A percentile compares a stretch with the other conserved stretches of the same genome.
Evolutionary conservation across 2,797 vertebrate genomes (phyloP).

Genomic region (Myripristis jacobus): DNA sequence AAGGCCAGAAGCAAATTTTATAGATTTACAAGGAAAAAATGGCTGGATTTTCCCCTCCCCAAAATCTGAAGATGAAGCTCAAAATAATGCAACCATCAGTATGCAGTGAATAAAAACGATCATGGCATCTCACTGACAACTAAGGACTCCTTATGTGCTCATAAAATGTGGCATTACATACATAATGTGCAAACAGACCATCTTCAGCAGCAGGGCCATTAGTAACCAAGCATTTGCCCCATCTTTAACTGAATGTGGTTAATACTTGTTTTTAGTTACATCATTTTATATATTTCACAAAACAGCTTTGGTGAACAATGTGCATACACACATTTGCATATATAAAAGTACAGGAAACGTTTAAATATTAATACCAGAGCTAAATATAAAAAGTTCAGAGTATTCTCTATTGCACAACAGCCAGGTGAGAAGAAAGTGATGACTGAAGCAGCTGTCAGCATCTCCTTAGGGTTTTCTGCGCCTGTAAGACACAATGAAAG

Average conservation of each 20-base stretch:
- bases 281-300: constrained; percentile 67
- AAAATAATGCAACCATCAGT: constrained; percentile 4
- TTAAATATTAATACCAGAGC: constrained; percentile 71
- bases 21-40: constrained; percentile 27
- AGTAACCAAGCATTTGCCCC: constrained; percentile 10
- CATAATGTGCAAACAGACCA: constrained; percentile 39
- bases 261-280: constrained; percentile 43
- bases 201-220: constrained; percentile 25
- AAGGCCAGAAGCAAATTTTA: constrained; percentile 23
- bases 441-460: constrained; percentile 28
- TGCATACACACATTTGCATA: constrained; percentile 54
- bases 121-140: constrained; percentile 6
- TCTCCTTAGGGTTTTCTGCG: constrained; percentile 91
- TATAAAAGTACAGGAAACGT: constrained; percentile 64
- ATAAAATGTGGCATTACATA: constrained; percentile 36
- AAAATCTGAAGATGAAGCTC: constrained; percentile 23
- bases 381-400: constrained; percentile 62
- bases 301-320: constrained; percentile 73
- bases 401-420: constrained; percentile 80
- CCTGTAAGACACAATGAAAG: constrained; percentile 74
- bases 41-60: no score
- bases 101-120: background rate
- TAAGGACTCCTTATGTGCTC: constrained; percentile 27
- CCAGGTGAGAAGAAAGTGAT: constrained; percentile 57
- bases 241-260: constrained; percentile 13